These are phyloP conservation scores for Chanos chanos DNA, from an alignment of 2,797 vertebrate genomes.

Conservation along the genomic window DNA sequence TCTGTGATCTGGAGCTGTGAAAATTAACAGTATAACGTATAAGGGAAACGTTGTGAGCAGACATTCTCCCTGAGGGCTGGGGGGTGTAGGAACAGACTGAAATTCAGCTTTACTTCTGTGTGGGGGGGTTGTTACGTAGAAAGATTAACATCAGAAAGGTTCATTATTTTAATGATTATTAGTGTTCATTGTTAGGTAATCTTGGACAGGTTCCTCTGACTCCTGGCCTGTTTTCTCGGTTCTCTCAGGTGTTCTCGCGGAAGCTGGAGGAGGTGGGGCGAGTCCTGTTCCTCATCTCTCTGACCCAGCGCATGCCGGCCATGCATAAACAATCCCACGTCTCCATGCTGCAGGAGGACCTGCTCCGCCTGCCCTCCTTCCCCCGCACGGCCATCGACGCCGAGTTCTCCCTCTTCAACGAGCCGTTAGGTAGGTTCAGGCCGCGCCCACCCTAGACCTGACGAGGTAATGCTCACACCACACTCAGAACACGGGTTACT, in stretches of 20 bases:
- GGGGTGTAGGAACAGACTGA: too few relatives aligned
- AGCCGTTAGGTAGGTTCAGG: constrained; percentile 87
- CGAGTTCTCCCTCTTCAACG: constrained; percentile 94
- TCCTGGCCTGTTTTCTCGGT: not conserved
- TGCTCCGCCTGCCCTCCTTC: constrained; percentile 94
- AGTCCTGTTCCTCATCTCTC: constrained; percentile 93
- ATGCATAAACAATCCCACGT: constrained; percentile 97
- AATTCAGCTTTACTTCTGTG: too few relatives aligned
- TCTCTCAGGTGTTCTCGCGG: constrained; percentile 87
- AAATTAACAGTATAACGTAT: too few relatives aligned
- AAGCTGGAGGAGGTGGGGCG: constrained; percentile 96
- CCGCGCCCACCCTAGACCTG: too few relatives aligned
- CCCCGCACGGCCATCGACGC: constrained; percentile 94
- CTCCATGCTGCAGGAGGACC: constrained; percentile 95
- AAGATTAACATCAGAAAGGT: too few relatives aligned
- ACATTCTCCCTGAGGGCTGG: too few relatives aligned
- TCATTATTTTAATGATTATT: not conserved
- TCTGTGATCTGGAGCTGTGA: too few relatives aligned
- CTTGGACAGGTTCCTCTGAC: not conserved
- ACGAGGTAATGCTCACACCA: too few relatives aligned
- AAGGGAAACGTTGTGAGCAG: too few relatives aligned
- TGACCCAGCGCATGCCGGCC: constrained; percentile 91
- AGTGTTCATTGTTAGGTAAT: not conserved
- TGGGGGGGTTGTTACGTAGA: too few relatives aligned
- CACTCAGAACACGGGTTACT: too few relatives aligned